Percentiles rank a stretch among this genome's conserved stretches.
These are phyloP conservation scores for Thamnaconus septentrionalis DNA, from an alignment of 2,113 vertebrate genomes.

Conservation along the genomic window DNA sequence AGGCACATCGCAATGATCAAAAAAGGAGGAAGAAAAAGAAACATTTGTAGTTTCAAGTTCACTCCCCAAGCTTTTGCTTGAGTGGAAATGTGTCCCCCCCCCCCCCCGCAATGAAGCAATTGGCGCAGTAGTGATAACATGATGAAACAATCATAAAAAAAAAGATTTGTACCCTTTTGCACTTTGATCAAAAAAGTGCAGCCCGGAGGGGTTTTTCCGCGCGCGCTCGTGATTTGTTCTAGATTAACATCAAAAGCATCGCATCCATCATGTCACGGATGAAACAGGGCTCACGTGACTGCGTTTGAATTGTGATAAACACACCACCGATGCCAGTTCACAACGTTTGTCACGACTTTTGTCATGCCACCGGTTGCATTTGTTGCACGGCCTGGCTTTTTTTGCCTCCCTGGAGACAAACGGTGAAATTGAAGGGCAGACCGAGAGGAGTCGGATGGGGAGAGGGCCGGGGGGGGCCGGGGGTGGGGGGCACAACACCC, in stretches of 20 bases:
- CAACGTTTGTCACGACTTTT: neutral
- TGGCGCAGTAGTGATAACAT: neutral
- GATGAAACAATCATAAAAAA: neutral
- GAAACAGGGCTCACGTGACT: neutral
- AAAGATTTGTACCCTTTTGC: neutral
- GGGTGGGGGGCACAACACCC: conserved; percentile 13
- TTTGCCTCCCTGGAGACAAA: too few relatives aligned
- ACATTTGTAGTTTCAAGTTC: neutral
- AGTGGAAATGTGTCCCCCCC: neutral
- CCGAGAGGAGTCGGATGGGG: neutral
- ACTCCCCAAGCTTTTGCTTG: neutral
- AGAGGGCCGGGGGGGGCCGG: too few relatives aligned
- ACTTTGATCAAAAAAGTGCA: conserved; percentile 4
- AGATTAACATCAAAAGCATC: neutral
- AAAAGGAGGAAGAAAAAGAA: neutral
- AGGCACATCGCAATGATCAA: neutral
- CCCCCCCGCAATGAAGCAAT: too few relatives aligned
- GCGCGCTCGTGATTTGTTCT: neutral
- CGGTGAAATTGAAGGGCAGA: conserved; percentile 1
- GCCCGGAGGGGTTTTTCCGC: conserved; percentile 3
- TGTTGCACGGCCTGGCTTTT: neutral
- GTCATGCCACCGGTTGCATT: neutral
- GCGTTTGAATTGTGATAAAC: neutral
- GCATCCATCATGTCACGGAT: neutral
- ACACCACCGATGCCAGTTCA: too few relatives aligned